Evolutionary conservation across 2,113 vertebrate species (phyloP), one percentile per base, ranked within the genome.

Genomic region (Sminthopsis crassicaudata): DNA sequence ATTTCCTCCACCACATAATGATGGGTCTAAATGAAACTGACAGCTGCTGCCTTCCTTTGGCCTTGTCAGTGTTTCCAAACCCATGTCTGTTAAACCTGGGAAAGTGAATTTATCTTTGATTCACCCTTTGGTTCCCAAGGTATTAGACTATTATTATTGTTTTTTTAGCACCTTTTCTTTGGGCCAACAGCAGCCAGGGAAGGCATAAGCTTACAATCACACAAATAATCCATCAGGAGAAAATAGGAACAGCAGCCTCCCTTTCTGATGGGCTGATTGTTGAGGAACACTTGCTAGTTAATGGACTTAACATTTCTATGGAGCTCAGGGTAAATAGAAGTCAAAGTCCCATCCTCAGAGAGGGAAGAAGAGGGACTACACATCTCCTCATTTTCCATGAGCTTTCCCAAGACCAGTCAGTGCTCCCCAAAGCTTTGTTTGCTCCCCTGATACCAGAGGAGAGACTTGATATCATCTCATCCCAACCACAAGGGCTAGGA

Each of bases 331-430:
- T n/a, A 76, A 84, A 84, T 42, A 50, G 96, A 93, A 93, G 89
- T 96, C 94, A 53, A 91, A 93, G 54, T 96, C 97, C 97, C 95
- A 84, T 94, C 95, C 53, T 97, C 97, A 96, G 96, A 95, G 67
- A 76, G 67, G 50, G 5, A 9, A 48, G 54, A 30, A 4, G 93
- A 60, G 95, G 95, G 55, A 84, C 53, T 10, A 90, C 90, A 90
- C 92, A 7, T 42, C n/a, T 84, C 67, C n/a, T 84, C 67, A 84
- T 84, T 84, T 84, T 84, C 67, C 67, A 84, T 42, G 67, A 84
- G 67, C 67, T 84, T 84, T 84, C 67, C 67, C 67, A 84, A 84
- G 67, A 84, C 36, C 19, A 84, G 19, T 42, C 67, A 42, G 19
- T 84, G n/a, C 67, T 84, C n/a, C 67, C 67, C 36, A 42, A 9